Evolutionary conservation across 1,140 invertebrate species (phyloP).

Genomic region (Sitobion miscanthi): DNA sequence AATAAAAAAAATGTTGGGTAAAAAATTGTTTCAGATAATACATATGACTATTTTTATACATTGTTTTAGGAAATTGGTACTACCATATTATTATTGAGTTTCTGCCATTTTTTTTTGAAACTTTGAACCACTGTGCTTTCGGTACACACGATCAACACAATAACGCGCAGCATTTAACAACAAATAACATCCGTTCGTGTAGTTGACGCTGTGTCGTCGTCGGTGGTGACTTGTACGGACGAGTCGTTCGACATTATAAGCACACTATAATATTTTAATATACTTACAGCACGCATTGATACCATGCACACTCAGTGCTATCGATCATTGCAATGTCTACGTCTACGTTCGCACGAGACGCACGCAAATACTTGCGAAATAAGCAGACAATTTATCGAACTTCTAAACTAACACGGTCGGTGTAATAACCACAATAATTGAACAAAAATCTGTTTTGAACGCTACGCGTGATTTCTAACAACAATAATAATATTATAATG

Average conservation of each 20-base stretch:
- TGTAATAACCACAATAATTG: too few species aligned
- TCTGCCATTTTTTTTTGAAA: too few species aligned
- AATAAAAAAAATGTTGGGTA: too few species aligned
- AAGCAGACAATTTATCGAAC: not conserved
- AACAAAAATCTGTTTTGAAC: too few species aligned
- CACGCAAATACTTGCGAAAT: not conserved
- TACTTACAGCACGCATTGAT: not conserved
- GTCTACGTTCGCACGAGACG: not conserved
- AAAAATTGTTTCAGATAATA: too few species aligned
- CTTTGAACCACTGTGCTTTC: too few species aligned
- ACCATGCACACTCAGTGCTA: not conserved
- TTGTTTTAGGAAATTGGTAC: too few species aligned
- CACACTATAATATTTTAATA: not conserved
- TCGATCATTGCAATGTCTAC: not conserved
- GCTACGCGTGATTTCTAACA: too few species aligned
- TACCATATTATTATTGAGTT: too few species aligned
- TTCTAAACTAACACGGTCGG: not conserved
- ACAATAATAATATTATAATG: too few species aligned
- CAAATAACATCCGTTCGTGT: not conserved
- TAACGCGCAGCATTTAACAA: not conserved
- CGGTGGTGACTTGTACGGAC: not conserved
- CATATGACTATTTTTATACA: too few species aligned
- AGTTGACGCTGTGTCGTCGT: not conserved
- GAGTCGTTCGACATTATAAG: not conserved
- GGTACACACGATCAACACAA: not conserved